These are phyloP conservation scores for Caerostris extrusa DNA, from an alignment of 1,140 invertebrate species.

Conservation along the genomic window DNA sequence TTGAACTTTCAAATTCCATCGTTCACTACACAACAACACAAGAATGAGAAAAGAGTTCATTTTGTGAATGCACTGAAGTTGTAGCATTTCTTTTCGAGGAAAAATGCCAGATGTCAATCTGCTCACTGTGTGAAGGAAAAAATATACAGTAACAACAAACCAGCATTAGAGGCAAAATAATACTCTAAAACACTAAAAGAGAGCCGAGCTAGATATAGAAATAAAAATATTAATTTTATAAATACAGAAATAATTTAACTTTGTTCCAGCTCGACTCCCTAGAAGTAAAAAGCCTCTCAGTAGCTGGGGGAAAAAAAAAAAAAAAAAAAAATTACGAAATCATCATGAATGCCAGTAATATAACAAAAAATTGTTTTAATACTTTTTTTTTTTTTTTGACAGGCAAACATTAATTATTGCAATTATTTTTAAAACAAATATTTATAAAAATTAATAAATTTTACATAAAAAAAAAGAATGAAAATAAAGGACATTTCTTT, in stretches of 20 bases:
- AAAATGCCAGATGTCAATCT: slow-evolving; percentile 66
- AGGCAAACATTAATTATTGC: background rate
- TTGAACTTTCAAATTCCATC: slow-evolving; percentile 49
- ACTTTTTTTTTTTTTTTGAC: too few relatives aligned
- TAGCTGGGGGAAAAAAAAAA: background rate
- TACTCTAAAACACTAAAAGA: background rate
- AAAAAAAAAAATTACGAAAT: slow-evolving; percentile 27
- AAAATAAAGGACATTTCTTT: too few relatives aligned
- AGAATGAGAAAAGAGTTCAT: slow-evolving; percentile 62
- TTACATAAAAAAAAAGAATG: too few relatives aligned
- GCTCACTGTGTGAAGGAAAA: slow-evolving; percentile 75
- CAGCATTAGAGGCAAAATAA: slow-evolving; percentile 70
- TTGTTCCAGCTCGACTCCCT: slow-evolving; percentile 15
- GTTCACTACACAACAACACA: slow-evolving; percentile 61
- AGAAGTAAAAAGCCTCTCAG: slow-evolving; percentile 32
- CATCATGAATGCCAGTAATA: slow-evolving; percentile 3
- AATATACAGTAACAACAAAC: slow-evolving; percentile 72
- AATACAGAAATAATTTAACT: background rate
- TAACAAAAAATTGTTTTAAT: background rate
- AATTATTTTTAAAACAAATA: too few relatives aligned
- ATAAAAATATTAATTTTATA: background rate
- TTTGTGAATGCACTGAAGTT: slow-evolving; percentile 46
- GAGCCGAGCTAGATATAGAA: background rate
- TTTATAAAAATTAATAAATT: too few relatives aligned
- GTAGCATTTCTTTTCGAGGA: slow-evolving; percentile 66